Conservation (phyloP, 2,888 invertebrate genomes). For the Lasiommata megera region DNA sequence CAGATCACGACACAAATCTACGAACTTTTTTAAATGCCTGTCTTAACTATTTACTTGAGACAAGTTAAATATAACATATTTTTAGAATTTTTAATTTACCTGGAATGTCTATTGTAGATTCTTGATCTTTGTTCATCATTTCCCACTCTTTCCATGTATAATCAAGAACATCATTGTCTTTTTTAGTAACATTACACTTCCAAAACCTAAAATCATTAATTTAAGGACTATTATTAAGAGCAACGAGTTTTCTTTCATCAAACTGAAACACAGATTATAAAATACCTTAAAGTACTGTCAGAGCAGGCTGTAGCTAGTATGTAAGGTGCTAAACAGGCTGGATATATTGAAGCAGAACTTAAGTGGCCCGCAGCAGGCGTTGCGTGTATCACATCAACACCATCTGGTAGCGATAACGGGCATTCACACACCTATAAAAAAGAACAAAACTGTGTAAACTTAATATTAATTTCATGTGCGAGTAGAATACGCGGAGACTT, state of each 20-base stretch:
- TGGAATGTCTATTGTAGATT: conserved; percentile 86
- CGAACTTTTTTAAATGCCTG: too few species aligned
- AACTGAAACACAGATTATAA: background rate
- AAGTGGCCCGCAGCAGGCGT: conserved; percentile 98
- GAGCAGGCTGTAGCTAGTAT: conserved; percentile 97
- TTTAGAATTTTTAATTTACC: conserved; percentile 70
- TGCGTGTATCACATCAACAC: conserved; percentile 96
- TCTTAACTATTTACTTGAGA: too few species aligned
- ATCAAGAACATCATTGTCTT: conserved; percentile 66
- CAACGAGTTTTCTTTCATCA: too few species aligned
- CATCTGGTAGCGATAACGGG: conserved; percentile 91
- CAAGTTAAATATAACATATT: background rate
- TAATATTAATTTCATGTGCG: too few species aligned
- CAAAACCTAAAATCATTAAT: conserved; percentile 84
- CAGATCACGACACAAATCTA: too few species aligned
- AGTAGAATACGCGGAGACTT: too few species aligned
- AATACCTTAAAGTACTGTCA: conserved; percentile 90
- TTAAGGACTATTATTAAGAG: background rate
- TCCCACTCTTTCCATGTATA: conserved; percentile 95
- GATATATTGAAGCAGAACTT: conserved; percentile 98
- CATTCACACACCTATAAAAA: conserved; percentile 88
- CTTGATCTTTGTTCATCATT: conserved; percentile 88
- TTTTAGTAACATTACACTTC: conserved; percentile 87
- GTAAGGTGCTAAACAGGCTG: conserved; percentile 99
- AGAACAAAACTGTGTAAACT: too few species aligned